Evolutionary conservation across 1,140 invertebrate genomes (phyloP), one percentile per base, ranked within the genome.

Genomic region (Macrotrachela quadricornifera): DNA sequence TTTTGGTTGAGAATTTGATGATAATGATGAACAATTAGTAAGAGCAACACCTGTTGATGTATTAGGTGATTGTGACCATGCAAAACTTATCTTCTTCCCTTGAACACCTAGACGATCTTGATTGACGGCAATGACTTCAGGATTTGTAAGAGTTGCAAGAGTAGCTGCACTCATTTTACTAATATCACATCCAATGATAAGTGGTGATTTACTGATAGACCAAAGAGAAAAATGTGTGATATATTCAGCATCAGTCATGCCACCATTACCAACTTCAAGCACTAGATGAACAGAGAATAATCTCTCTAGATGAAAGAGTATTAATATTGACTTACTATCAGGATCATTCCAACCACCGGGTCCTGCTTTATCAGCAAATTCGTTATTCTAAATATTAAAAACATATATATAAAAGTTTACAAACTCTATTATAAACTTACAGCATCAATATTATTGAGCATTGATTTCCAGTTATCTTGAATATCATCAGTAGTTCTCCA

Each of bases 291-390:
- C 54, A 36, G 39, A 52, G 40, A 51, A 30, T 30, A 8, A 8
- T 8, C 8, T 2, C 2, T 2, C 2, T 30, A 2, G 21, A 30
- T 30, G 21, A 30, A 43, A 10, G 44, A 43, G 53, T 18, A 21
- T n/a, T 47, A 16, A 16, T 44, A 10, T 50, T 36, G 40, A 30
- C 44, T 48, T 61, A 66, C 87, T 92, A 63, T 95, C 91, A 11
- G 91, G 90, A 72, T 96, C 90, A 69, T 95, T 94, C 86, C 86
- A 96, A 59, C 85, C 82, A 12, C 91, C 88, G 4, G 88, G 90
- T 14, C 86, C 90, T 43, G 87, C 85, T 66, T 83, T 82, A 16
- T 30, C 21, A 30, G 21, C 21, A 30, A 30, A 30, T 30, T 30
- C 21, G 8, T 30, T 30, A 30, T 30, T 30, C 21, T 30, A 30